phyloP scores from a whole-genome alignment of 2,797 vertebrate species.

The Sebastes reedi region DNA sequence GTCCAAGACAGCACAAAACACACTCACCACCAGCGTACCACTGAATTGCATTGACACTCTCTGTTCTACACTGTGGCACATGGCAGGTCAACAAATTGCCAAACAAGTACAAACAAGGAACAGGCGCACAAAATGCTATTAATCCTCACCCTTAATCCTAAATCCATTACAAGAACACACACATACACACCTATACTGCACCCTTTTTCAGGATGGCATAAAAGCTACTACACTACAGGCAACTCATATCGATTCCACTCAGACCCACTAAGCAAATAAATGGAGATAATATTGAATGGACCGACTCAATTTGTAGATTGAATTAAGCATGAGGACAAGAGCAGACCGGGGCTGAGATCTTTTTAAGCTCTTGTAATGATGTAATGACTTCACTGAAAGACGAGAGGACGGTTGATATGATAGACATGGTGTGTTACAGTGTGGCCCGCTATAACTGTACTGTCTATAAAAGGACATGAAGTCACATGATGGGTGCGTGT shows the following conservation, averaged over 20 bases:
- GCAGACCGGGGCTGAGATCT: slow-evolving; percentile 14
- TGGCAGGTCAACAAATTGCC: background rate
- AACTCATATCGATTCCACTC: slow-evolving; percentile 45
- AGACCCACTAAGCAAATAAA: slow-evolving; percentile 47
- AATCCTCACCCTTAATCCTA: slow-evolving; percentile 3
- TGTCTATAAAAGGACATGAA: background rate
- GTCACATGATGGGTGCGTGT: background rate
- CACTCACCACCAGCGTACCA: background rate
- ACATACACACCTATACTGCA: background rate
- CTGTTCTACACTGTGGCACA: background rate
- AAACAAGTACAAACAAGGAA: slow-evolving; percentile 14
- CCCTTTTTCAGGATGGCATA: slow-evolving; percentile 3
- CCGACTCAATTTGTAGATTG: slow-evolving; percentile 63
- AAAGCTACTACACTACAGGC: slow-evolving; percentile 5
- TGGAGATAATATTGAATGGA: slow-evolving; percentile 55
- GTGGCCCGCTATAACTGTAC: background rate
- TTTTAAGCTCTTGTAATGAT: slow-evolving; percentile 39
- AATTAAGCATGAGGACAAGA: slow-evolving; percentile 56
- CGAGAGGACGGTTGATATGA: slow-evolving; percentile 23
- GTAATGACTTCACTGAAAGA: slow-evolving; percentile 45
- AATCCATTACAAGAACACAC: background rate
- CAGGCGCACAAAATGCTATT: background rate
- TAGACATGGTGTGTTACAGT: background rate
- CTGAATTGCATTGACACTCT: background rate
- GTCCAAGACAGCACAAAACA: background rate